These are phyloP conservation scores for Lasioglossum baleicum DNA, from an alignment of 1,140 invertebrate species.

Conservation along the genomic window DNA sequence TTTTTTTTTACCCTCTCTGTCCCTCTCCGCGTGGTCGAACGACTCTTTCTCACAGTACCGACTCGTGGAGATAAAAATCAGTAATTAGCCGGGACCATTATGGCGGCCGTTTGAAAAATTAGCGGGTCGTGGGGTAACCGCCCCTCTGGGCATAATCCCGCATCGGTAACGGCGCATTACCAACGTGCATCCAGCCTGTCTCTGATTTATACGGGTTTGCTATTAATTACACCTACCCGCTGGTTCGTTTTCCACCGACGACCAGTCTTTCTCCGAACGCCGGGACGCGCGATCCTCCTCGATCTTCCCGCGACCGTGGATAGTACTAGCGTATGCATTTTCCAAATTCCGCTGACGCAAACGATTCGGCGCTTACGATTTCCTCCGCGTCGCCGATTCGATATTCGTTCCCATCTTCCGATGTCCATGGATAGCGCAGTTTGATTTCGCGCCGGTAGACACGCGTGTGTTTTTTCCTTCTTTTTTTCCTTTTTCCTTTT, in stretches of 20 bases:
- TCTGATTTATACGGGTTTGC: constrained; percentile 80
- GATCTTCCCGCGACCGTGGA: too few relatives aligned
- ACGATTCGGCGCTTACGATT: too few relatives aligned
- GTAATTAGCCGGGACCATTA: constrained; percentile 79
- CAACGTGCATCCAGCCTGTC: constrained; percentile 75
- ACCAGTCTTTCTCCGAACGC: constrained; percentile 15
- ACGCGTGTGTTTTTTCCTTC: constrained; percentile 41
- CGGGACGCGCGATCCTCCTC: too few relatives aligned
- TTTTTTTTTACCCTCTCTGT: too few relatives aligned
- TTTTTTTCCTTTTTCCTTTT: too few relatives aligned
- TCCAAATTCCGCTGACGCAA: too few relatives aligned
- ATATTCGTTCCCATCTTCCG: too few relatives aligned
- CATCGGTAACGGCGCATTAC: constrained; percentile 64
- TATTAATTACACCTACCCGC: constrained; percentile 77
- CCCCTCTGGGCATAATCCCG: constrained; percentile 76
- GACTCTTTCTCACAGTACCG: constrained; percentile 49
- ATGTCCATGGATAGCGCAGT: too few relatives aligned
- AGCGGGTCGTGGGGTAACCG: constrained; percentile 76
- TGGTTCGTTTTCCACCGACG: constrained; percentile 38
- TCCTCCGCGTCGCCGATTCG: too few relatives aligned
- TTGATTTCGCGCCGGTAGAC: too few relatives aligned
- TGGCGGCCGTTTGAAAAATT: constrained; percentile 79
- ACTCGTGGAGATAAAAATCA: constrained; percentile 77
- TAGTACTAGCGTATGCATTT: too few relatives aligned
- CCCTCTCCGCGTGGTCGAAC: not conserved